Evolutionary conservation across 35 echinoderm and acorn worm genomes (phyloP), one percentile per base, ranked within the genome.

Genomic region (Apostichopus japonicus): DNA sequence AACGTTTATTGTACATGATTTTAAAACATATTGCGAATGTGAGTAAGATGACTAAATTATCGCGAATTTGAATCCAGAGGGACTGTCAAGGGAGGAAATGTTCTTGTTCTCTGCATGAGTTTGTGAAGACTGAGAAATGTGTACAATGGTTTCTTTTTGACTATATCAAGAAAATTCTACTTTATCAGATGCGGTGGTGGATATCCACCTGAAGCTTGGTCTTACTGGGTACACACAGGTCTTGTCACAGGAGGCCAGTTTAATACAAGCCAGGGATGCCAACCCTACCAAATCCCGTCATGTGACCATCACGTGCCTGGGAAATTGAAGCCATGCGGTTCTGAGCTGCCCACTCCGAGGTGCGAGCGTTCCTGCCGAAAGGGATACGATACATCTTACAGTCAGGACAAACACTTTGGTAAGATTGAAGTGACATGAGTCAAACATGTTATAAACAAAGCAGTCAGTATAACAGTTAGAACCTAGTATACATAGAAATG

Each of bases 281-380:
- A 94, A 82, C 97, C 97, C 8, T 98, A 98, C 65, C 23, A 72
- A 1, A 90, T 98, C 55, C 78, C 87, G 22, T 78, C 93, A 10
- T 98, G 97, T 80, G 97, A 98, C 77, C 97, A 98, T 89, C 97
- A 98, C 61, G 97, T 98, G 11, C 61, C 80, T 8, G 97, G 97
- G 17, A 98, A 92, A 91, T 72, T 92, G 8, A 22, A 91, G 52
- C 97, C 97, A 58, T 98, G 97, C 80, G 91, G 90, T 4, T 80
- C 83, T 2, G 87, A 54, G 10, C 24, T 86, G 13, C 94, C 94
- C 54, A 98, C 95, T 21, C 97, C 97, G 4, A 44, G 78, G 27
- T 98, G 97, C 78, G 21, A 15, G 5, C 56, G 84, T 4, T 52
- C 54, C 7, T 98, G 97, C 65, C 77, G 79, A 25, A 27, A 57